These are phyloP conservation scores for Drosophila emarginata DNA, from an alignment of 2,888 invertebrate species.

Conservation along the genomic window DNA sequence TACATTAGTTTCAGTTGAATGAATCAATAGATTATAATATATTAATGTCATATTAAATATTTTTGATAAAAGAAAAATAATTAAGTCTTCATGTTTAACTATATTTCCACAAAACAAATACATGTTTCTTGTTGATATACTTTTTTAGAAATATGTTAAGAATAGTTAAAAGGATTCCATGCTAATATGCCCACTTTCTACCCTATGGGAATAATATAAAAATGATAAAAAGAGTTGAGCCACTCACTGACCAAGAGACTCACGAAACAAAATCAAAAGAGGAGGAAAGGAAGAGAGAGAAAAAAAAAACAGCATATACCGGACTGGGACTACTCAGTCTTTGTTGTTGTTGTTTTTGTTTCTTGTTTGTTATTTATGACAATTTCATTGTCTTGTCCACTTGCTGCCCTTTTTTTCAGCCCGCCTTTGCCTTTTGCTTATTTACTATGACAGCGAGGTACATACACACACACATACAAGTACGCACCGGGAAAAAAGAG, in stretches of 20 bases:
- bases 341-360: conserved; percentile 49
- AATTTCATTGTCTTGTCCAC: conserved; percentile 74
- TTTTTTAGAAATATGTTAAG: not conserved
- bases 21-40: no score
- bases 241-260: conserved; percentile 55
- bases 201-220: conserved; percentile 53
- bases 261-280: conserved; percentile 31
- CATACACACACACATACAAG: conserved; percentile 1
- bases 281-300: not conserved
- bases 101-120: no score
- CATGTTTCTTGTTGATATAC: no score
- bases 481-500: conserved; percentile 28
- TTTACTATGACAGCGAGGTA: conserved; percentile 39
- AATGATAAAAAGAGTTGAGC: conserved; percentile 73
- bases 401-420: conserved; percentile 62
- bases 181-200: conserved; percentile 61
- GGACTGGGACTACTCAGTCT: conserved; percentile 17
- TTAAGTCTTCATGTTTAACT: no score
- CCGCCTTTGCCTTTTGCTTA: conserved; percentile 62
- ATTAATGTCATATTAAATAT: no score
- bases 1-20: not conserved
- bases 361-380: conserved; percentile 70
- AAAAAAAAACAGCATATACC: conserved; percentile 51
- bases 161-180: conserved; percentile 15
- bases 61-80: no score